Base-by-base conservation (phyloP, 2,797 vertebrate genomes). In the Anguilla anguilla region DNA sequence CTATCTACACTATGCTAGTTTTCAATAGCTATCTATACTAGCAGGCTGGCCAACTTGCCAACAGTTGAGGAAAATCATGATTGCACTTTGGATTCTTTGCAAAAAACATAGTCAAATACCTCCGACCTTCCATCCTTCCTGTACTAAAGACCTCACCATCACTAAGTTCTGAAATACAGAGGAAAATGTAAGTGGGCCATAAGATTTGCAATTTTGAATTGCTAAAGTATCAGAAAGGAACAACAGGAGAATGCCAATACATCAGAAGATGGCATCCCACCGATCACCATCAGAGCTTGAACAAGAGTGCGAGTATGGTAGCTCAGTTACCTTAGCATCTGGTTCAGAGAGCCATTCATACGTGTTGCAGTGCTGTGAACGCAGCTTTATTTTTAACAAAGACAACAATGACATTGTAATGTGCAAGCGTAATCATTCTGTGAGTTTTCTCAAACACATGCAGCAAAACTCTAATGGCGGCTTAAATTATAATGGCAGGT, bases 71-170 rank as follows among this genome's bases (percentile, higher is more conserved):
- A 67, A 67, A 69, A 28, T 69, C 10, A 5, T 69, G 64, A 69
- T 69, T n/a, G 64, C n/a, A 69, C 64, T n/a, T 69, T 69, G 64
- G 64, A 69, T 59, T 53, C 59, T 64, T 64, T 64, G 59, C 59
- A 64, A 6, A 64, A 64, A 19, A 64, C 22, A 64, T 64, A 6
- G 5, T 69, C 25, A 6, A 28, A n/a, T n/a, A 10, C 2, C n/a
- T n/a, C 25, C n/a, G 2, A 69, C 64, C 64, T 69, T 69, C 64
- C 7, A 28, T 28, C 64, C 64, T 28, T n/a, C 25, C 10, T 6
- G 6, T 69, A 6, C 25, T 69, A 9, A 69, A n/a, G 25, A 4
- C 25, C 64, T 69, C 64, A 69, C 64, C 64, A 9, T 69, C n/a
- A 69, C 25, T 69, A 69, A 69, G 25, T 28, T n/a, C 25, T n/a